These are phyloP conservation scores for Macquaria ambigua DNA, from an alignment of 2,113 vertebrate species.

Conservation along the genomic window DNA sequence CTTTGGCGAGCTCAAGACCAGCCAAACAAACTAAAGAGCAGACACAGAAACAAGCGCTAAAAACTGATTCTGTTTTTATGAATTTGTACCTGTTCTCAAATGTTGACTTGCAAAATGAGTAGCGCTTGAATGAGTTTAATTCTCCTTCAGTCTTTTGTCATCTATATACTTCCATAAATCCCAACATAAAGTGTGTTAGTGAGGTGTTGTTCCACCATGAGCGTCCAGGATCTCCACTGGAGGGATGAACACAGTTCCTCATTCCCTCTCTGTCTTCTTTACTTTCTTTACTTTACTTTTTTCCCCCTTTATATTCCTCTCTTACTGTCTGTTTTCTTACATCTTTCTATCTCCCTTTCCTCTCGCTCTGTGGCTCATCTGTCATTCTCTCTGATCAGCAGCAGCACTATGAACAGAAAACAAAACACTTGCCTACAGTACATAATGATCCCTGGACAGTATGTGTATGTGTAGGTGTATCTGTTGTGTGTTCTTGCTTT, in stretches of 20 bases:
- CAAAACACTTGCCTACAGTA: slow-evolving; percentile 34
- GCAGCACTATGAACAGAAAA: slow-evolving; percentile 38
- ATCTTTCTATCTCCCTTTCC: not conserved
- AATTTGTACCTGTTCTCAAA: no score
- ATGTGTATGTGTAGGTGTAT: slow-evolving; percentile 10
- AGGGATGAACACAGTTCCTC: not conserved
- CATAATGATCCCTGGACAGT: slow-evolving; percentile 8
- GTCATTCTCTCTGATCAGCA: slow-evolving; percentile 36
- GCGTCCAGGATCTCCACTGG: no score
- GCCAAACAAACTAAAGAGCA: not conserved
- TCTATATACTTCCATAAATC: not conserved
- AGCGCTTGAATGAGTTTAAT: not conserved
- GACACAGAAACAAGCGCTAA: not conserved
- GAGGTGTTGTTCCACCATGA: no score
- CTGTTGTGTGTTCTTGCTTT: slow-evolving; percentile 31
- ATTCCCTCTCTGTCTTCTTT: not conserved
- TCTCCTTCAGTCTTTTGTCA: not conserved
- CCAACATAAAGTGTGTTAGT: not conserved
- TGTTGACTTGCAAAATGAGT: not conserved
- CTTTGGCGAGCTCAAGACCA: no score
- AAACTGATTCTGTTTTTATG: no score
- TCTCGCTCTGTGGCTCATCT: slow-evolving; percentile 4
- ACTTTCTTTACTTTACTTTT: not conserved
- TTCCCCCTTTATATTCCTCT: not conserved
- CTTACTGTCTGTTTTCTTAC: not conserved